Percentiles rank a stretch among this genome's conserved stretches.
Conservation (phyloP, 2,113 vertebrate species). For the Dicrurus megarhynchus region DNA sequence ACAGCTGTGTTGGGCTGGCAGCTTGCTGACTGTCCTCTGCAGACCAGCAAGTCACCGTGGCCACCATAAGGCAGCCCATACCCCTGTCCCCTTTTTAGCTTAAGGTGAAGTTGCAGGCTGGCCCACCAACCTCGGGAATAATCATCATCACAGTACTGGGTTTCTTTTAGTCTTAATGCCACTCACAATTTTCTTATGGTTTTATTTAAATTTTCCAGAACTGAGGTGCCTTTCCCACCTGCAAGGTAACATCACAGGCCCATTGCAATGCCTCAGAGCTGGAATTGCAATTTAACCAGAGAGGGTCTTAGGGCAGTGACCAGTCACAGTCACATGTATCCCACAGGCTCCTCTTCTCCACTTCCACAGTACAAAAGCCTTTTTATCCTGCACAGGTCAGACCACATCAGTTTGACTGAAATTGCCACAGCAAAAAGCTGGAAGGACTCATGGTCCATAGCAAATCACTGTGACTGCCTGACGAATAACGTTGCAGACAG, state of each 20-base stretch:
- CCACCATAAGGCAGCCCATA: not conserved
- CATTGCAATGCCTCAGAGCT: not conserved
- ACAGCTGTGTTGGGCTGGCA: not conserved
- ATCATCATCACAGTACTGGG: not conserved
- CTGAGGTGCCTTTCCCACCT: not conserved
- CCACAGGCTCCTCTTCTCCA: not conserved
- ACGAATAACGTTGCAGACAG: not conserved
- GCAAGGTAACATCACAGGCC: not conserved
- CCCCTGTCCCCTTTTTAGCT: not conserved
- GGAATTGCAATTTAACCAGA: not conserved
- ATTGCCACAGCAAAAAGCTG: not conserved
- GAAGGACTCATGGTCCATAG: not conserved
- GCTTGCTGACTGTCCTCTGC: not conserved
- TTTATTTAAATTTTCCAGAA: not conserved
- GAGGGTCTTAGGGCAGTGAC: not conserved
- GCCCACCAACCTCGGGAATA: not conserved
- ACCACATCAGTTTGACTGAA: not conserved
- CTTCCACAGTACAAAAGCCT: not conserved
- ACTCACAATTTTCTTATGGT: not conserved
- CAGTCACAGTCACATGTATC: rapidly evolving
- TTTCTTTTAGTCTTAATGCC: not conserved
- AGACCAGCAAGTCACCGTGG: rapidly evolving
- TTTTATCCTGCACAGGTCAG: not conserved
- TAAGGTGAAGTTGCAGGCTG: not conserved
- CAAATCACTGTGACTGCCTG: not conserved